phyloP scores from a whole-genome alignment of 2,113 vertebrate genomes.

The Notechis scutatus region DNA sequence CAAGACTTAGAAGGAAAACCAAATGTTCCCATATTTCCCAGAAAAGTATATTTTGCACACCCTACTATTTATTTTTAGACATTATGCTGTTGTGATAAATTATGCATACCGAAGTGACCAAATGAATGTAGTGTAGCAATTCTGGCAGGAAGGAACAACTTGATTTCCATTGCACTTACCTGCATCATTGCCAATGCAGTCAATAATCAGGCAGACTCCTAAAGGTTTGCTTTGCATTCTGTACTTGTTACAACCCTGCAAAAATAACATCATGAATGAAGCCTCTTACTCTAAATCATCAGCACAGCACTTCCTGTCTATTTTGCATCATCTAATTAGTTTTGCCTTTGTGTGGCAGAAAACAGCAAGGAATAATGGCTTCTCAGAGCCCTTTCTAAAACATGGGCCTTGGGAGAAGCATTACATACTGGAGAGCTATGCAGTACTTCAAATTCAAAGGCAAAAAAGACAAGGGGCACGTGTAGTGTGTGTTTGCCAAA shows the following conservation, averaged over 20 bases:
- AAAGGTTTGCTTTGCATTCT: conserved; percentile 73
- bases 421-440: neutral
- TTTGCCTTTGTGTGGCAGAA: neutral
- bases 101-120: neutral
- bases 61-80: neutral
- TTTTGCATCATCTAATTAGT: neutral
- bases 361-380: neutral
- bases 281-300: neutral
- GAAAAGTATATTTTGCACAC: too few relatives aligned
- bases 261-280: conserved; percentile 26
- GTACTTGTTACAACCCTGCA: conserved; percentile 68
- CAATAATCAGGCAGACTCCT: conserved; percentile 89
- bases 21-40: too few relatives aligned
- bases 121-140: neutral
- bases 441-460: neutral
- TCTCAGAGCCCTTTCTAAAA: neutral
- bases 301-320: neutral
- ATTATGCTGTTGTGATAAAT: neutral
- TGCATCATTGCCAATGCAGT: conserved; percentile 84
- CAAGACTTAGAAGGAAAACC: too few relatives aligned
- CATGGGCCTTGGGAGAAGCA: neutral
- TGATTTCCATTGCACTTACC: conserved; percentile 70
- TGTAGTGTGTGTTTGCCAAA: neutral
- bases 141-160: neutral
- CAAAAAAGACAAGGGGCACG: neutral